Conservation (phyloP, 1,140 invertebrate species). For the Tetramorium parvispinum region DNA sequence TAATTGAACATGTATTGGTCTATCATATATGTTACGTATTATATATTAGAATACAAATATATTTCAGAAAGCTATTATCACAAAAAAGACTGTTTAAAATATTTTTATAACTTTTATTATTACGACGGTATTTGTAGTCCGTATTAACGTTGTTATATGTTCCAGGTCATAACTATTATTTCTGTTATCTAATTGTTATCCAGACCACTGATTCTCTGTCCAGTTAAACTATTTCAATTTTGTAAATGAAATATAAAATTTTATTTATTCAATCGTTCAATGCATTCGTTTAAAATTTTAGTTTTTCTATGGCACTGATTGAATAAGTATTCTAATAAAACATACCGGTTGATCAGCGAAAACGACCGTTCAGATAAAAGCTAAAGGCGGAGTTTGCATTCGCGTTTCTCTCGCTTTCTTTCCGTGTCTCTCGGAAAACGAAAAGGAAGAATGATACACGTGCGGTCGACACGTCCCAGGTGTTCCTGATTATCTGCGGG, state of each 20-base stretch:
- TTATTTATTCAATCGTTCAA: neutral
- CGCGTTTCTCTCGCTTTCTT: slow-evolving; percentile 15
- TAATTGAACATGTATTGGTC: neutral
- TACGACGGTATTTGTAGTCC: neutral
- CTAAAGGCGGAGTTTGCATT: neutral
- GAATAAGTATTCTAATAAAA: slow-evolving; percentile 11
- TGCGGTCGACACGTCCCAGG: slow-evolving; percentile 38
- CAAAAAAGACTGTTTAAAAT: neutral
- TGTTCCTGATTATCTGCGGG: slow-evolving; percentile 45
- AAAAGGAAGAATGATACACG: slow-evolving; percentile 39
- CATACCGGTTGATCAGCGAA: neutral
- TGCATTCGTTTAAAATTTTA: neutral
- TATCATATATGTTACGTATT: neutral
- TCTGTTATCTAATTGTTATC: slow-evolving; percentile 27
- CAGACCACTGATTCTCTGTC: neutral
- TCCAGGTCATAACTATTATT: neutral
- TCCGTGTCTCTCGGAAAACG: neutral
- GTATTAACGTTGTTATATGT: neutral
- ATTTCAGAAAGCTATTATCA: neutral
- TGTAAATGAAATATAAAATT: neutral
- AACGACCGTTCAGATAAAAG: neutral
- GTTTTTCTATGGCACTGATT: neutral
- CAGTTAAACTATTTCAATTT: neutral
- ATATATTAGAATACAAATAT: neutral
- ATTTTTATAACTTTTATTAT: slow-evolving; percentile 29